A percentile compares a stretch with the other conserved stretches of the same genome.
Evolutionary conservation across 2,113 vertebrate species (phyloP).

Genomic region (Crotalus horridus): DNA sequence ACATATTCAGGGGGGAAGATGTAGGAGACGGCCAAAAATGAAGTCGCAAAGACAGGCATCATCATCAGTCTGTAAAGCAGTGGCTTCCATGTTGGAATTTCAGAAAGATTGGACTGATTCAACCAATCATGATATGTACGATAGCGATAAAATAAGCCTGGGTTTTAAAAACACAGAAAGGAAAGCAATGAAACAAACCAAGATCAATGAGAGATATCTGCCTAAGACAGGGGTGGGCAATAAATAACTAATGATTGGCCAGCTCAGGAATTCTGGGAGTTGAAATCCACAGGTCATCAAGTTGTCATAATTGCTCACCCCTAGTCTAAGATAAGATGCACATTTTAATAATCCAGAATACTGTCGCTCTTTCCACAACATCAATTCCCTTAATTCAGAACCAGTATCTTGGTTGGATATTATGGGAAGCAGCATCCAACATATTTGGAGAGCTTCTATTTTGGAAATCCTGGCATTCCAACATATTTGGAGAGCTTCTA

Average conservation of each 20-base stretch:
- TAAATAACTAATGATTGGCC: not conserved
- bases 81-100: slow-evolving; percentile 74
- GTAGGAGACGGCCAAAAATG: slow-evolving; percentile 75
- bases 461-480: not conserved
- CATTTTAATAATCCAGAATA: not conserved
- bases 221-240: not conserved
- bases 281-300: not conserved
- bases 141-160: slow-evolving; percentile 88
- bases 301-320: not conserved
- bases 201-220: not conserved
- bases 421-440: not conserved
- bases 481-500: no score
- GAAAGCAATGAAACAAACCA: not conserved
- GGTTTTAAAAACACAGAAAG: not conserved
- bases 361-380: not conserved
- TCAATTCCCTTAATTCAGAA: not conserved
- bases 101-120: slow-evolving; percentile 70
- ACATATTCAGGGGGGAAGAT: slow-evolving; percentile 81
- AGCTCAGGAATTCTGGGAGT: not conserved
- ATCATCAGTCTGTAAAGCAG: slow-evolving; percentile 75
- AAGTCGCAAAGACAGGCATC: slow-evolving; percentile 76
- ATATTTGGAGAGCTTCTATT: not conserved
- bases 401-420: not conserved
- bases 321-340: not conserved
- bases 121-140: slow-evolving; percentile 85